Conservation (phyloP, 2,113 vertebrate species). For the Galeopterus variegatus region DNA sequence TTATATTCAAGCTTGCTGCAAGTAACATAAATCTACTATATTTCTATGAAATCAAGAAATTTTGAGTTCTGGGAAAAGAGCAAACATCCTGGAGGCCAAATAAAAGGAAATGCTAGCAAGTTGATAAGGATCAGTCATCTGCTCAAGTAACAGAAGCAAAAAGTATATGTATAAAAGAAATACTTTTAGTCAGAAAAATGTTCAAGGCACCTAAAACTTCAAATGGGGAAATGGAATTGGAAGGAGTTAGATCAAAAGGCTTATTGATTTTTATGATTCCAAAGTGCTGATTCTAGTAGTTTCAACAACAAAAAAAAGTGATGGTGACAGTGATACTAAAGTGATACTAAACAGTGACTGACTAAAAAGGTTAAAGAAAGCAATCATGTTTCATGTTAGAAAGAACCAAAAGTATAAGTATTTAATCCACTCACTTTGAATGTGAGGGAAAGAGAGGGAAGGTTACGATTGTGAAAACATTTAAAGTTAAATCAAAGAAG, state of each 20-base stretch:
- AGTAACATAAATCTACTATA: neutral
- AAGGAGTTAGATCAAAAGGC: conserved; percentile 23
- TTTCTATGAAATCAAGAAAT: conserved; percentile 2
- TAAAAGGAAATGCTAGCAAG: conserved; percentile 18
- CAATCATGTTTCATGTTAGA: neutral
- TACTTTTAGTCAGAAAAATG: conserved; percentile 14
- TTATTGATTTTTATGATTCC: conserved; percentile 54
- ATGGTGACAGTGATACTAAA: neutral
- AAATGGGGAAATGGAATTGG: conserved; percentile 12
- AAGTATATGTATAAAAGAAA: neutral
- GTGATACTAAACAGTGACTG: neutral
- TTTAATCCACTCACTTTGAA: neutral
- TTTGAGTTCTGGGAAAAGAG: conserved; percentile 5
- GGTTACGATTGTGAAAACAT: neutral
- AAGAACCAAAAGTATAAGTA: neutral
- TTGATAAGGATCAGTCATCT: conserved; percentile 28
- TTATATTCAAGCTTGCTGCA: neutral
- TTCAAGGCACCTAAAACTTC: neutral
- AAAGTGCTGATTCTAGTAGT: conserved; percentile 34
- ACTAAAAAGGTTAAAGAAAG: neutral
- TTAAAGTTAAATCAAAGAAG: neutral
- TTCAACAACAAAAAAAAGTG: conserved; percentile 50
- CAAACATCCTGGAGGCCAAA: neutral
- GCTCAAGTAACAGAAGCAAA: conserved; percentile 41
- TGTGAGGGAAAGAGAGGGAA: neutral